Base-by-base conservation (phyloP, 1,140 invertebrate species). In the Trichonephila clavipes region DNA sequence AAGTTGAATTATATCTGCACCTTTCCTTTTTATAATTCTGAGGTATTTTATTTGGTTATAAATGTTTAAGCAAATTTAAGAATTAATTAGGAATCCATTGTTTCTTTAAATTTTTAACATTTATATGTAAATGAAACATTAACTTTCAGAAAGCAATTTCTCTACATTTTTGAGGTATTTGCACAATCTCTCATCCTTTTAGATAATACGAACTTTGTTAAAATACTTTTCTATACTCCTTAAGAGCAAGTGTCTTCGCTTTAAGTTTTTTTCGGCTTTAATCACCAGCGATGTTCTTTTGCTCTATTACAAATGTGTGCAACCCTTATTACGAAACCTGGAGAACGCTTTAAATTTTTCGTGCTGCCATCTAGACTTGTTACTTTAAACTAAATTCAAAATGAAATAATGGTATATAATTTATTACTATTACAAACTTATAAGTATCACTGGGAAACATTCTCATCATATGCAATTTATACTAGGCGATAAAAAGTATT, bases 301-400 rank as follows among this genome's bases (percentile, higher is more conserved):
- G 12, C 7, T 6, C 0, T n/a, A 12, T n/a, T 6, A n/a, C 21
- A 7, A 7, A 0, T 8, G 3, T 66, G 0, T 66, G 7, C 10
- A 66, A 2, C 7, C 2, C 4, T 10, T 16, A 2, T 21, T 4
- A 5, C 0, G n/a, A 24, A 0, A 6, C 3, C 6, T 19, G 0
- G 2, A 64, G 0, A n/a, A 40, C 1, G 7, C 8, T 66, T 24
- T 8, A 0, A n/a, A 5, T 1, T n/a, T 66, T 66, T 24, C 0
- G 64, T 66, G 64, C 64, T 66, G 64, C 64, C 64, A 66, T 66
- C 64, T 66, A 5, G 0, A 0, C 24, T 6, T 19, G 4, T 0
- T 0, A 24, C 3, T 0, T n/a, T 8, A 7, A 66, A 66, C 5
- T 24, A 66, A 10, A n/a, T 7, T 66, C 64, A 66, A 66, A 3